These are phyloP conservation scores for Scaptodrosophila latifasciaeformis DNA, from an alignment of 2,888 invertebrate genomes.

Conservation along the genomic window DNA sequence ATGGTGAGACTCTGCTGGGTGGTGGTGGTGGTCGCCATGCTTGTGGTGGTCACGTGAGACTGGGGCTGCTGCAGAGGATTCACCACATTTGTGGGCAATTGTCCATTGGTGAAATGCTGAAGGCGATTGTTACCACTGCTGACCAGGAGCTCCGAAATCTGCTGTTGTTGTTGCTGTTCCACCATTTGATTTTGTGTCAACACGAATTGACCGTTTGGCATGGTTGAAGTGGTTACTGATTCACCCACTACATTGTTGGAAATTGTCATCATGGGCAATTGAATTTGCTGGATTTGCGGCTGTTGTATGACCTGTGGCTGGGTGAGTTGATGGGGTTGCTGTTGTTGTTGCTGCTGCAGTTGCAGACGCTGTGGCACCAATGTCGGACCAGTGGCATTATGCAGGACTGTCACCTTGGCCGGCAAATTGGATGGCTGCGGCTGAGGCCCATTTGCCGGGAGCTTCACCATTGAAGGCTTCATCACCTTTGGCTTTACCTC, in stretches of 20 bases:
- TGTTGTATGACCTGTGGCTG: conserved; percentile 13
- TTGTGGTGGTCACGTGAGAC: conserved; percentile 47
- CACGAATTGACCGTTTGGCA: conserved; percentile 28
- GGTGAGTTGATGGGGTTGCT: conserved; percentile 6
- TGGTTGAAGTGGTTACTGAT: no score
- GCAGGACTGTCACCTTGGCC: conserved; percentile 37
- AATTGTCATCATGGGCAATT: conserved; percentile 39
- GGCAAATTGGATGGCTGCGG: conserved; percentile 15
- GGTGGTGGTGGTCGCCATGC: conserved; percentile 47
- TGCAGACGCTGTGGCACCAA: conserved; percentile 17
- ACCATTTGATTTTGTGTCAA: conserved; percentile 25
- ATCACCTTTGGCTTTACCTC: conserved; percentile 70
- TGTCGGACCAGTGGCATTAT: conserved; percentile 32
- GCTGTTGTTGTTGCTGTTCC: conserved; percentile 30
- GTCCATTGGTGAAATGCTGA: conserved; percentile 47
- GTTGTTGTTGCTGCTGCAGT: conserved; percentile 20
- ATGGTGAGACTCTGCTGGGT: conserved; percentile 57
- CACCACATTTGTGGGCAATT: conserved; percentile 83
- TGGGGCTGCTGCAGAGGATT: conserved; percentile 79
- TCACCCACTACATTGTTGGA: conserved; percentile 9
- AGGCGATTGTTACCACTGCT: conserved; percentile 39
- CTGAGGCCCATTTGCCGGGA: conserved; percentile 16
- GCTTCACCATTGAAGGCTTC: conserved; percentile 36
- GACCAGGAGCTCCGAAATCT: conserved; percentile 34
- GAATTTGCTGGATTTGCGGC: conserved; percentile 10